Conservation (phyloP, 2,113 vertebrate species). For the Monarcha castaneiventris region DNA sequence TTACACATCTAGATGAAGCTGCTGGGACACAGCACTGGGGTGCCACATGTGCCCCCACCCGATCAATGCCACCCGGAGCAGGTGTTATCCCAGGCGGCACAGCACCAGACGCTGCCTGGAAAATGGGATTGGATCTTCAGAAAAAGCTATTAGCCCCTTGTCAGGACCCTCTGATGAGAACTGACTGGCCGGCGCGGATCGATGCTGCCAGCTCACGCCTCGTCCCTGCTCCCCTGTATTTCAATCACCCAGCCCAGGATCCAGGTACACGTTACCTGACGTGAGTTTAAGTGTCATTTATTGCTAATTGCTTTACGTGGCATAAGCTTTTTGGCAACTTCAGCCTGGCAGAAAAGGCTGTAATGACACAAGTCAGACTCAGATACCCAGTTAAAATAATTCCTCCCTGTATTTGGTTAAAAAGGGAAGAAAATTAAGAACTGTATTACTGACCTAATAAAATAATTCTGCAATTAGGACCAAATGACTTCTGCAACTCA, state of each 20-base stretch:
- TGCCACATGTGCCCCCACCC: background rate
- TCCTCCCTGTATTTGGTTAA: constrained; percentile 4
- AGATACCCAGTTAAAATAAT: constrained; percentile 31
- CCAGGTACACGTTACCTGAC: background rate
- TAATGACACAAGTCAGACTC: constrained; percentile 26
- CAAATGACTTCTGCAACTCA: background rate
- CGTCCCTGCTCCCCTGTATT: background rate
- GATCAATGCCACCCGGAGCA: constrained; percentile 48
- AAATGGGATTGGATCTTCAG: constrained; percentile 70
- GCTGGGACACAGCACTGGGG: background rate
- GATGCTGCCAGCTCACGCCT: constrained; percentile 15
- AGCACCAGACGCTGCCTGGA: constrained; percentile 31
- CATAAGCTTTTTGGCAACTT: background rate
- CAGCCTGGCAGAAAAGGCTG: constrained; percentile 3
- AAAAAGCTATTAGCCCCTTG: constrained; percentile 76
- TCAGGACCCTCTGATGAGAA: constrained; percentile 70
- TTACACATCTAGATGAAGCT: background rate
- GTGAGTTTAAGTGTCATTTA: background rate
- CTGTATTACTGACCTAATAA: background rate
- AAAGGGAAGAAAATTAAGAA: background rate
- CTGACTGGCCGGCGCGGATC: constrained; percentile 48
- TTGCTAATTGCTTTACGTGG: constrained; percentile 11
- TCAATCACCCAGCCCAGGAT: constrained; percentile 10
- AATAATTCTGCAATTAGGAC: constrained; percentile 11
- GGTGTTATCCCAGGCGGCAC: constrained; percentile 46